phyloP scores from a whole-genome alignment of 2,113 vertebrate genomes.

The Cromileptes altivelis region DNA sequence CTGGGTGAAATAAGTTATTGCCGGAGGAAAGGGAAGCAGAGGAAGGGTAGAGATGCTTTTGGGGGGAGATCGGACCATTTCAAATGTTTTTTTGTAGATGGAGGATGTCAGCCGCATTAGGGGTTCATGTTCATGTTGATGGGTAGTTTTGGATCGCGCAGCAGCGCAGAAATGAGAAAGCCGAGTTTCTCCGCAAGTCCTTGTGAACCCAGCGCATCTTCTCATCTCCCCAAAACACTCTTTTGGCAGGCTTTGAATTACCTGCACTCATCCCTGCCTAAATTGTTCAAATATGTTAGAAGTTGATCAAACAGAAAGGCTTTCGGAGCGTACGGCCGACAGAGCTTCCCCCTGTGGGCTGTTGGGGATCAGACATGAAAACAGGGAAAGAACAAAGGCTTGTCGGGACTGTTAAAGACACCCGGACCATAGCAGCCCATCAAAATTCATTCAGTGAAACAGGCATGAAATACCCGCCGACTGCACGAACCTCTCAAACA shows the following conservation, averaged over 20 bases:
- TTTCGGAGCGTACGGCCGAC: constrained; percentile 38
- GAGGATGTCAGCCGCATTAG: constrained; percentile 55
- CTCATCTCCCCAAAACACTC: constrained; percentile 51
- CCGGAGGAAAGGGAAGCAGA: constrained; percentile 30
- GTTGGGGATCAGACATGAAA: constrained; percentile 72
- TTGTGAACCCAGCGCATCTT: constrained; percentile 34
- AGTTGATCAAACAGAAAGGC: constrained; percentile 72
- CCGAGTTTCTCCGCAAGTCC: neutral
- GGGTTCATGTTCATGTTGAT: constrained; percentile 36
- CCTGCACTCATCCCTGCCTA: constrained; percentile 65
- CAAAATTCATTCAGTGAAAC: constrained; percentile 66
- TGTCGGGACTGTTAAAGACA: constrained; percentile 67
- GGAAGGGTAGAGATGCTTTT: constrained; percentile 10
- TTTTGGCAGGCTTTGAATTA: constrained; percentile 68
- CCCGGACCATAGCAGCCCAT: constrained; percentile 55
- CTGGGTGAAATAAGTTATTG: constrained; percentile 60
- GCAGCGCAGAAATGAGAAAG: constrained; percentile 35
- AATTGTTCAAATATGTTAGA: constrained; percentile 74
- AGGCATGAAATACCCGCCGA: constrained; percentile 58
- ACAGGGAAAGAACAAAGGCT: constrained; percentile 76
- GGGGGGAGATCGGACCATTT: constrained; percentile 12
- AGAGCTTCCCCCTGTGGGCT: constrained; percentile 67
- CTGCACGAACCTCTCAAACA: constrained; percentile 54
- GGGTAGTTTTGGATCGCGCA: constrained; percentile 28
- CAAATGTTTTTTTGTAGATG: constrained; percentile 36